Evolutionary conservation across 2,113 vertebrate species (phyloP).

Genomic region (Vimba vimba): DNA sequence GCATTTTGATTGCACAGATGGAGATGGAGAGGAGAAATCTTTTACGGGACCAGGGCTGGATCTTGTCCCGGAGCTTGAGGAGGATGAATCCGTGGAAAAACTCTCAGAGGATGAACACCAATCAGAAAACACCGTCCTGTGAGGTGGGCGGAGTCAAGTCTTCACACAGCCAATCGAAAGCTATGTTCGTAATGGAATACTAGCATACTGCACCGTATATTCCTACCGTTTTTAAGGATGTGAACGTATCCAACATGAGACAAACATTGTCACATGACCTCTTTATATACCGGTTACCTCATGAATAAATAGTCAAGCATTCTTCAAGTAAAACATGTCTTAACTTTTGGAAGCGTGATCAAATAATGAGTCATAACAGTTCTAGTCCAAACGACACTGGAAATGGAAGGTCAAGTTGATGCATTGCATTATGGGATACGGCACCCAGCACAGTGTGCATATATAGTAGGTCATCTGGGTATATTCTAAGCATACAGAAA

Average conservation of each 20-base stretch:
- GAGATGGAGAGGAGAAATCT: conserved; percentile 63
- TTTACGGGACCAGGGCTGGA: conserved; percentile 76
- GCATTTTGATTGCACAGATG: conserved; percentile 73
- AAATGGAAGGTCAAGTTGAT: not conserved
- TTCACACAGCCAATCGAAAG: conserved; percentile 27
- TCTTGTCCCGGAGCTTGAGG: conserved; percentile 73
- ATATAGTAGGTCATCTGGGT: conserved; percentile 17
- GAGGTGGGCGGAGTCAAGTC: conserved; percentile 54
- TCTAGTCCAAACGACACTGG: not conserved
- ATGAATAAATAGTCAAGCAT: not conserved
- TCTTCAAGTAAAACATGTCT: not conserved
- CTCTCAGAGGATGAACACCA: conserved; percentile 73
- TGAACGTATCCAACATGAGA: not conserved
- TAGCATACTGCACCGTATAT: not conserved
- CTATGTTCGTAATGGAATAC: conserved; percentile 3
- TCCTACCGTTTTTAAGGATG: not conserved
- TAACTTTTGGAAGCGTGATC: not conserved
- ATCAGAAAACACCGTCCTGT: conserved; percentile 88
- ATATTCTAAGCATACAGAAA: not conserved
- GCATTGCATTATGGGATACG: not conserved
- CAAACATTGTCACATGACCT: not conserved
- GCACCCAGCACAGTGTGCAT: not conserved
- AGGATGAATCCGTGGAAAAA: conserved; percentile 67
- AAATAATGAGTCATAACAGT: not conserved
- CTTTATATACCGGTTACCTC: not conserved